Conservation (phyloP, 2,113 vertebrate species). For the Malurus elegans region DNA sequence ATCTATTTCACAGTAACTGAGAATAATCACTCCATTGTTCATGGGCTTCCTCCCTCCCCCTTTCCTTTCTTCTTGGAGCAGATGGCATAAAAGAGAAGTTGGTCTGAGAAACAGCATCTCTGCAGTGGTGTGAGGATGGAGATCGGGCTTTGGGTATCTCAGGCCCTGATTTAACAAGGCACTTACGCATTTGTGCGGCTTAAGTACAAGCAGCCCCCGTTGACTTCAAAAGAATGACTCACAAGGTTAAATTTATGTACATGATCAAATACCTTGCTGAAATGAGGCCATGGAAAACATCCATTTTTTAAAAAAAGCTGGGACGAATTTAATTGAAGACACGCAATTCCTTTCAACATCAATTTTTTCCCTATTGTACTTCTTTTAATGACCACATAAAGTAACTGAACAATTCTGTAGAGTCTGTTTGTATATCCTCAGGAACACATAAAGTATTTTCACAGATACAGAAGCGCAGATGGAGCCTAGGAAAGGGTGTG, state of each 20-base stretch:
- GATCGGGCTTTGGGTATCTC: background rate
- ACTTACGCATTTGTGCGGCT: background rate
- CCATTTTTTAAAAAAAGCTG: conserved; percentile 12
- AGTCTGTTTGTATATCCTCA: background rate
- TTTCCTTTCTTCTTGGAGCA: background rate
- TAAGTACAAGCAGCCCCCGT: conserved; percentile 10
- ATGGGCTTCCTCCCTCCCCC: conserved; percentile 3
- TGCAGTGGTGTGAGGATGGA: background rate
- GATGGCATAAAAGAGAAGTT: conserved; percentile 22
- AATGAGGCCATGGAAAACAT: conserved; percentile 52
- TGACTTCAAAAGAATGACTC: conserved; percentile 61
- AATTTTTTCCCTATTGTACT: conserved; percentile 9
- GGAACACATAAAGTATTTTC: conserved; percentile 17
- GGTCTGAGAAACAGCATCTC: background rate
- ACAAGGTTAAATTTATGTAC: conserved; percentile 53
- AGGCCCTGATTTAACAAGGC: conserved; percentile 23
- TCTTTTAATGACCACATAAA: conserved; percentile 49
- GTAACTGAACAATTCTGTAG: conserved; percentile 7
- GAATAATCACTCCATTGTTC: conserved; percentile 59
- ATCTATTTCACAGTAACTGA: conserved; percentile 55
- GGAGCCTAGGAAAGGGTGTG: conserved; percentile 34
- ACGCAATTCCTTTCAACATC: conserved; percentile 23
- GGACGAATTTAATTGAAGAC: conserved; percentile 42
- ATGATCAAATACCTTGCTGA: conserved; percentile 51
- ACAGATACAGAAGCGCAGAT: conserved; percentile 25